Base-by-base conservation (phyloP, 2,888 invertebrate species). In the Clanis bilineata region DNA sequence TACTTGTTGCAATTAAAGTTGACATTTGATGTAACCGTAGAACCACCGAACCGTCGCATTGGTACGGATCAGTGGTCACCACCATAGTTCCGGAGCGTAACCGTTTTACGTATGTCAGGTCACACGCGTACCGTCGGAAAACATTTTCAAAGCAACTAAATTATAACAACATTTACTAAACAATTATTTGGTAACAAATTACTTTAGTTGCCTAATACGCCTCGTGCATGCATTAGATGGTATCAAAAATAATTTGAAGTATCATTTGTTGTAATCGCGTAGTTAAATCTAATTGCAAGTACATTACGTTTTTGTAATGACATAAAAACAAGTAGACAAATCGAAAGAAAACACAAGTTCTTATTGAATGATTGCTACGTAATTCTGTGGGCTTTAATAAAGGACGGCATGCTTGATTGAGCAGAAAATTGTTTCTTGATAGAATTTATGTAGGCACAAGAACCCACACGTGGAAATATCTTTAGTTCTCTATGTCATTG, bases 41-140 rank as follows among this genome's bases (percentile, higher is more conserved):
- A 60, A 67, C 63, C 74, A 77, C 67, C 77, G 74, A 77, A 70
- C 77, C 79, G 77, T 78, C 71, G 63, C 75, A 66, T 64, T 71
- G 82, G 80, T 78, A 83, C 76, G 80, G 73, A n/a, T n/a, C n/a
- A n/a, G n/a, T n/a, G n/a, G 68, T 69, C 62, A 69, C 57, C 62
- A 66, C 63, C 69, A 63, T 72, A 72, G 73, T 71, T 73, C 70
- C 74, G 68, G 65, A 65, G 65, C 56, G 63, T 63, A 69, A 64
- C 64, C 44, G 62, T 64, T 51, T 62, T 60, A 59, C 59, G 60
- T 38, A 38, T 47, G 57, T 47, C 57, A 45, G 36, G 38, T 22
- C 36, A 45, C 44, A 15, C 32, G 25, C 23, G 28, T 15, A 15
- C 15, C 28, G n/a, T 25, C 25, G 28, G n/a, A 7, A n/a, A 25